phyloP scores from a whole-genome alignment of 53 echinoderm and acorn worm genomes.

The Apostichopus leukothele region DNA sequence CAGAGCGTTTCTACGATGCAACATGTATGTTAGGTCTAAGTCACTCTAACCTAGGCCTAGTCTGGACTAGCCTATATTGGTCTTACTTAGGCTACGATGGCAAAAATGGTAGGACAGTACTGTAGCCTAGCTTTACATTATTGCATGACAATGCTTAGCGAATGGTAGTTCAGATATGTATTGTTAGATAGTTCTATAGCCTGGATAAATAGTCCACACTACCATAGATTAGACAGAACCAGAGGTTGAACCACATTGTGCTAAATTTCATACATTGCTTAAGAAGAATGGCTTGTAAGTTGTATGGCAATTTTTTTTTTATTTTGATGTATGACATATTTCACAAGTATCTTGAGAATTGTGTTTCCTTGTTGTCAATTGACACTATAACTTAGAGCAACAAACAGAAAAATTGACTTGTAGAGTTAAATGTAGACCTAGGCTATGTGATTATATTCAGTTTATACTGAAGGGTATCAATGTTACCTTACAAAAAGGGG shows the following conservation, averaged over 20 bases:
- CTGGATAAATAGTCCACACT: neutral
- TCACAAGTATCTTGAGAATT: too few relatives aligned
- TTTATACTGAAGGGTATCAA: too few relatives aligned
- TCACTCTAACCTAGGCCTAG: neutral
- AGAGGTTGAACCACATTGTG: neutral
- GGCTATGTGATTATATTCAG: too few relatives aligned
- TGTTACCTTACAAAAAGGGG: too few relatives aligned
- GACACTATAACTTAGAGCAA: too few relatives aligned
- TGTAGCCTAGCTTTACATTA: too few relatives aligned
- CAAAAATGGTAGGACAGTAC: too few relatives aligned
- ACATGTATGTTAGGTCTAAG: neutral
- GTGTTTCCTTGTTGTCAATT: too few relatives aligned
- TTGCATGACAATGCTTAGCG: too few relatives aligned
- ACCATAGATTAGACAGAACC: neutral
- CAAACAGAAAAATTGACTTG: too few relatives aligned
- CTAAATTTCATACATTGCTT: neutral
- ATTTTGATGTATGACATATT: neutral
- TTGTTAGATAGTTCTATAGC: neutral
- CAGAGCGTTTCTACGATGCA: constrained; percentile 19
- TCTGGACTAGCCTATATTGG: neutral
- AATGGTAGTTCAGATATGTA: too few relatives aligned
- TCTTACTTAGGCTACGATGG: neutral
- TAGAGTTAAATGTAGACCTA: too few relatives aligned
- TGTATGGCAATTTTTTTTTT: neutral
- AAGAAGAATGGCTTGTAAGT: neutral